A percentile compares a stretch with the other conserved stretches of the same genome.
phyloP scores from a whole-genome alignment of 2,797 vertebrate genomes.

The Salarias fasciatus region DNA sequence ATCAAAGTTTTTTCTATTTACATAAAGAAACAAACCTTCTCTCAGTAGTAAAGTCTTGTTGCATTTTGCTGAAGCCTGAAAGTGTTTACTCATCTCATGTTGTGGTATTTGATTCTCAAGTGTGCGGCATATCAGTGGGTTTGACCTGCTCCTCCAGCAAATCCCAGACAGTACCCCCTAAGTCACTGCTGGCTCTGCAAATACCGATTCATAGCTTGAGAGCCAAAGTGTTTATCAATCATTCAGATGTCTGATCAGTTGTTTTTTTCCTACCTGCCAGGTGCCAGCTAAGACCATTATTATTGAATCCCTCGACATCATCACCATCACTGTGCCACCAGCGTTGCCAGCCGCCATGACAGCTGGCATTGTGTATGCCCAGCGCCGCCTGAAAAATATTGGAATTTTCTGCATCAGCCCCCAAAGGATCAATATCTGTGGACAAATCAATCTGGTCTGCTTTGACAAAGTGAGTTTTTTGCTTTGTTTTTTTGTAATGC shows the following conservation, averaged over 20 bases:
- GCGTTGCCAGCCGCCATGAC: constrained; percentile 98
- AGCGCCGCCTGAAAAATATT: constrained; percentile 89
- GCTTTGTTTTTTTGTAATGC: constrained; percentile 6
- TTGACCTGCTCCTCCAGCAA: neutral
- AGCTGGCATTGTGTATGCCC: constrained; percentile 96
- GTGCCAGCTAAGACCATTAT: constrained; percentile 87
- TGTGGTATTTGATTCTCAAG: neutral
- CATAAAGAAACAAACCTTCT: neutral
- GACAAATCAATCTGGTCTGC: constrained; percentile 96
- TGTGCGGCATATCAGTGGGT: too few relatives aligned
- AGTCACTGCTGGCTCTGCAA: neutral
- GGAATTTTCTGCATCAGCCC: constrained; percentile 99
- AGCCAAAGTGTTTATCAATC: neutral
- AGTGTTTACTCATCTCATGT: neutral
- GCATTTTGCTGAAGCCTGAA: neutral
- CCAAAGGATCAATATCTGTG: constrained; percentile 98
- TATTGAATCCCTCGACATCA: constrained; percentile 95
- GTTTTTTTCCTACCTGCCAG: constrained; percentile 67
- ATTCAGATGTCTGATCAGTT: neutral
- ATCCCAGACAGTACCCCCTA: neutral
- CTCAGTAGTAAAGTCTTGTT: neutral
- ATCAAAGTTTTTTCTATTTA: too few relatives aligned
- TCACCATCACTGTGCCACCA: constrained; percentile 98
- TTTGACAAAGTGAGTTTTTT: constrained; percentile 92
- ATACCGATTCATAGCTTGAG: neutral